A percentile compares a stretch with the other conserved stretches of the same genome.
These are phyloP conservation scores for Matsumyia berberina DNA, from an alignment of 2,888 invertebrate genomes.

Conservation along the genomic window DNA sequence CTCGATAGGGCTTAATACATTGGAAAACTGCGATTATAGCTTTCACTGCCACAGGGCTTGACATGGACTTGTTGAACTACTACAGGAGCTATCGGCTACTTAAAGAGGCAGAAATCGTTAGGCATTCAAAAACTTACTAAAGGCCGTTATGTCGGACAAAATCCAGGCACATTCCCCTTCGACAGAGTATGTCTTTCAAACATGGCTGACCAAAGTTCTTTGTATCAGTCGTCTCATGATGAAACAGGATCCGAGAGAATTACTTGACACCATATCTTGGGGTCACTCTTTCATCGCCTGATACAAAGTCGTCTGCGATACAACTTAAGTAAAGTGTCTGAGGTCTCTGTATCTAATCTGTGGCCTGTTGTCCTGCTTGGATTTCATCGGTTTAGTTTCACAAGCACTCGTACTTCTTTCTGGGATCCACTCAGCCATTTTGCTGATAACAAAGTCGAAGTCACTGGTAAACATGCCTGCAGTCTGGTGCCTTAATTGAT, in stretches of 20 bases:
- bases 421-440: slow-evolving; percentile 22
- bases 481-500: slow-evolving; percentile 45
- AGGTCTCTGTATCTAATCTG: neutral
- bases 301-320: slow-evolving; percentile 7
- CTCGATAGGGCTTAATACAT: too few species aligned
- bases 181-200: too few species aligned
- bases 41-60: too few species aligned
- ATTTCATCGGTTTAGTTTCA: slow-evolving; percentile 23
- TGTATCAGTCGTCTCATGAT: neutral
- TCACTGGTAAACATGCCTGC: slow-evolving; percentile 32
- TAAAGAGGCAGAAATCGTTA: too few species aligned
- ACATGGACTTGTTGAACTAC: too few species aligned
- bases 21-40: too few species aligned
- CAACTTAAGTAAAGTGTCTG: slow-evolving; percentile 23
- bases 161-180: too few species aligned
- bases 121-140: too few species aligned
- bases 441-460: slow-evolving; percentile 34
- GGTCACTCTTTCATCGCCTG: slow-evolving; percentile 20
- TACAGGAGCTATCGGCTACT: too few species aligned
- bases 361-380: slow-evolving; percentile 5
- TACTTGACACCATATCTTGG: neutral
- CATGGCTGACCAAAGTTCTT: too few species aligned
- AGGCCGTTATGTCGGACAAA: too few species aligned
- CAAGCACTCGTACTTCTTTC: slow-evolving; percentile 20
- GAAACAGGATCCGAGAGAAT: neutral